Conservation (phyloP, 1,140 invertebrate species). For the Scaptomyza graminum region DNA sequence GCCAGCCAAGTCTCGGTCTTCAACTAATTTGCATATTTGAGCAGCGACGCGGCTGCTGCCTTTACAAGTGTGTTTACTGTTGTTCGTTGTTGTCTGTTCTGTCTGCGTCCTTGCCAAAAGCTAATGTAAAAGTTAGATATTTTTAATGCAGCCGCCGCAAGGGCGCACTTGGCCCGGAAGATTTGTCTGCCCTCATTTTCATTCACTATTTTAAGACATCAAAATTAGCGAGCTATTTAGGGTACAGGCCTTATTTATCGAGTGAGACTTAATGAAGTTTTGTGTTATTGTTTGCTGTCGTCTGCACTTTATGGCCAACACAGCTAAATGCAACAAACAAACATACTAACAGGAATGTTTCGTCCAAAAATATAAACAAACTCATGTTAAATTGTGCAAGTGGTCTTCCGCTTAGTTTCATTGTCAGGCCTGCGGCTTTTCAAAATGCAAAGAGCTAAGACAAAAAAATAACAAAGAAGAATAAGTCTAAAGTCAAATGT, state of each 20-base stretch:
- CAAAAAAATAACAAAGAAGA: not conserved
- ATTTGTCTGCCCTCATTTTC: conserved; percentile 40
- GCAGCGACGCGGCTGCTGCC: conserved; percentile 31
- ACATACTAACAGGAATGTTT: not conserved
- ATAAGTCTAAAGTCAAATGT: conserved; percentile 20
- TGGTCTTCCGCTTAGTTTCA: conserved; percentile 43
- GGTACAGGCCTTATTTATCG: not conserved
- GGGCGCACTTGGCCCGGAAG: conserved; percentile 15
- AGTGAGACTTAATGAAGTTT: conserved; percentile 21
- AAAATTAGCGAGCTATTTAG: not conserved
- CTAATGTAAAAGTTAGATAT: conserved; percentile 66
- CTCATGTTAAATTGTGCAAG: conserved; percentile 32
- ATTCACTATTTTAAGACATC: not conserved
- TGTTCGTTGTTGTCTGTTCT: conserved; percentile 9
- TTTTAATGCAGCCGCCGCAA: conserved; percentile 12
- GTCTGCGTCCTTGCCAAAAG: conserved; percentile 30
- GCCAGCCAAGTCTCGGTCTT: conserved; percentile 28
- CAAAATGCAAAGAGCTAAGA: conserved; percentile 30
- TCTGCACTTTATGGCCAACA: not conserved
- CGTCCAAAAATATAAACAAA: conserved; percentile 15
- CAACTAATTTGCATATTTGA: conserved; percentile 75
- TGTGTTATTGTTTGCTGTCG: conserved; percentile 13
- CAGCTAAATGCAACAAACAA: conserved; percentile 21
- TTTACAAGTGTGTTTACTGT: conserved; percentile 34
- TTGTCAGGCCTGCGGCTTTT: conserved; percentile 17